Evolutionary conservation across 2,113 vertebrate species (phyloP).

Genomic region (Peromyscus polionotus): DNA sequence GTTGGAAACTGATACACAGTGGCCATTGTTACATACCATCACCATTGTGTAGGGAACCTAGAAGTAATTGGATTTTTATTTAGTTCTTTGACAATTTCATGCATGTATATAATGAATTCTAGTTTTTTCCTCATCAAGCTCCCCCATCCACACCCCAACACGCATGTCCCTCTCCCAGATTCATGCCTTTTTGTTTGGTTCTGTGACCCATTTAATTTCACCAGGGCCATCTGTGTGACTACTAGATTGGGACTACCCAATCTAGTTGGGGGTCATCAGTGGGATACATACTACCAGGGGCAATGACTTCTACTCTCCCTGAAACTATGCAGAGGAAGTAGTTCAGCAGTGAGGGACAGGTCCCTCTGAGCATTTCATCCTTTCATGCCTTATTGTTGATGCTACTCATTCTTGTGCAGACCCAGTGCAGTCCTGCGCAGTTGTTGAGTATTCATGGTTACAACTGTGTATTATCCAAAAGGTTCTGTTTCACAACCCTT

Average conservation of each 20-base stretch:
- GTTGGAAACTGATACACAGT: background rate
- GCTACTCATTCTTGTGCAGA: background rate
- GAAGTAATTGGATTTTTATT: background rate
- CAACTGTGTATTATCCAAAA: background rate
- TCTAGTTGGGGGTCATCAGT: background rate
- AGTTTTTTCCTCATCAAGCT: background rate
- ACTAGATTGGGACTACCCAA: background rate
- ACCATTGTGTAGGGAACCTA: background rate
- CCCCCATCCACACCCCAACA: background rate
- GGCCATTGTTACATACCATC: no score
- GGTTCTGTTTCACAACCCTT: background rate
- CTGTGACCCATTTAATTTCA: background rate
- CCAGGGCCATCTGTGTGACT: background rate
- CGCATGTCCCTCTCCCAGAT: background rate
- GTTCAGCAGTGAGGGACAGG: background rate
- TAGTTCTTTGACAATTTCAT: background rate
- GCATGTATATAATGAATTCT: background rate
- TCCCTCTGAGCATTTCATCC: background rate
- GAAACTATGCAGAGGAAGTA: background rate
- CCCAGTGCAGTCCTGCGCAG: background rate
- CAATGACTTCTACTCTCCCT: no score
- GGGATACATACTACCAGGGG: background rate
- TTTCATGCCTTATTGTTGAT: background rate
- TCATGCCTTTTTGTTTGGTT: background rate
- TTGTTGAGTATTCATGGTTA: background rate